Percentiles rank a stretch among this genome's conserved stretches.
Conservation (phyloP, 1,140 invertebrate species). For the Batillaria attramentaria region DNA sequence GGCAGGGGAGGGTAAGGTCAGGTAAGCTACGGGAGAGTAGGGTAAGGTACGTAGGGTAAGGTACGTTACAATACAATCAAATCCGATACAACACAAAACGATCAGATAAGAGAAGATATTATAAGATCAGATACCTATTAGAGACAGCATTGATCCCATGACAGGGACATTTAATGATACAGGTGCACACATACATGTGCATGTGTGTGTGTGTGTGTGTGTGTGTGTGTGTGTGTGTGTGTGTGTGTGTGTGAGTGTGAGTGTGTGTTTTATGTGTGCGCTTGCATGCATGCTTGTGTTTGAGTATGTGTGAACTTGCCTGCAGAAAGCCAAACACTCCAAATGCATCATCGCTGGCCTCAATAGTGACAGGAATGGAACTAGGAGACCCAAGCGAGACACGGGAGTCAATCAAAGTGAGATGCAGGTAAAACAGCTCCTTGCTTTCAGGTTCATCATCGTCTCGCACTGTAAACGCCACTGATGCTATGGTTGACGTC, state of each 20-base stretch:
- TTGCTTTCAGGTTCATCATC: constrained; percentile 63
- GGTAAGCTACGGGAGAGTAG: background rate
- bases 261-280: background rate
- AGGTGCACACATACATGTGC: background rate
- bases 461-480: constrained; percentile 64
- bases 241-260: constrained; percentile 1
- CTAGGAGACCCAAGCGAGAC: constrained; percentile 45
- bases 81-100: background rate
- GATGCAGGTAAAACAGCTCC: constrained; percentile 58
- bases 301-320: constrained; percentile 43
- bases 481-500: constrained; percentile 33
- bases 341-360: constrained; percentile 69
- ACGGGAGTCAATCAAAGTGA: constrained; percentile 44
- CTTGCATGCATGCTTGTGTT: background rate
- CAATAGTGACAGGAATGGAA: constrained; percentile 55
- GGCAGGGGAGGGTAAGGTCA: constrained; percentile 27
- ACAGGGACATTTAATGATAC: too few species aligned
- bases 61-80: background rate
- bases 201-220: constrained; percentile 10
- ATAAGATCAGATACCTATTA: background rate
- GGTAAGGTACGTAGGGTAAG: background rate
- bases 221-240: constrained; percentile 4
- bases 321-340: constrained; percentile 64
- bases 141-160: background rate
- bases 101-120: background rate